Conservation (phyloP, 2,888 invertebrate species). For the Tinea trinotella region DNA sequence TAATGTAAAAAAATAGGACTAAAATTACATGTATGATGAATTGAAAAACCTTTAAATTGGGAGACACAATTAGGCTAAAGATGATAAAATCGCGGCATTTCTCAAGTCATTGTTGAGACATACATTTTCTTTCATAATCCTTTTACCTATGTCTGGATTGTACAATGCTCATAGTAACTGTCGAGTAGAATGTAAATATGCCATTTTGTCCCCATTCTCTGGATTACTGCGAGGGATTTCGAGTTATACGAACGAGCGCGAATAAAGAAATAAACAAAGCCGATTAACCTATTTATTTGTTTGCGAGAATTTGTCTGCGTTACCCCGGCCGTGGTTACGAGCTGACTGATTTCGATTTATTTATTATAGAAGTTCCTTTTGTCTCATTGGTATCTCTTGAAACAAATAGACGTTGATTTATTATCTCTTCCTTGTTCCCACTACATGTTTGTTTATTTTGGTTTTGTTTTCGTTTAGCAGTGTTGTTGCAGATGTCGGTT, state of each 20-base stretch:
- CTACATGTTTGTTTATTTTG: not conserved
- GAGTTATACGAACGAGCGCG: not conserved
- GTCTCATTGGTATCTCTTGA: slow-evolving; percentile 1
- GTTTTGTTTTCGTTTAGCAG: not conserved
- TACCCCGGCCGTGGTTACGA: not conserved
- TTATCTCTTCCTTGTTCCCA: not conserved
- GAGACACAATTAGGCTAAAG: no score
- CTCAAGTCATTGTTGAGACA: not conserved
- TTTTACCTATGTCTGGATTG: not conserved
- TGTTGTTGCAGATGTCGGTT: not conserved
- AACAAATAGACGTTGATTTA: slow-evolving; percentile 12
- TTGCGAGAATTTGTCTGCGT: slow-evolving; percentile 3
- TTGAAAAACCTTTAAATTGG: no score
- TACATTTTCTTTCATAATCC: not conserved
- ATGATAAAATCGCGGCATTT: no score
- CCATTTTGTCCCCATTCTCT: not conserved
- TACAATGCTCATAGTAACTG: slow-evolving; percentile 1
- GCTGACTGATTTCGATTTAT: not conserved
- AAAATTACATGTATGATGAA: no score
- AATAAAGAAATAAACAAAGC: slow-evolving; percentile 5
- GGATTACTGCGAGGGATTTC: slow-evolving; percentile 1
- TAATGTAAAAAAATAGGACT: no score
- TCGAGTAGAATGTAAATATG: slow-evolving; percentile 8
- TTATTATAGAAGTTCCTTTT: not conserved
- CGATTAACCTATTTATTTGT: slow-evolving; percentile 6